A percentile compares a stretch with the other conserved stretches of the same genome.
These are phyloP conservation scores for Phyllotreta cruciferae DNA, from an alignment of 2,888 invertebrate genomes.

Conservation along the genomic window DNA sequence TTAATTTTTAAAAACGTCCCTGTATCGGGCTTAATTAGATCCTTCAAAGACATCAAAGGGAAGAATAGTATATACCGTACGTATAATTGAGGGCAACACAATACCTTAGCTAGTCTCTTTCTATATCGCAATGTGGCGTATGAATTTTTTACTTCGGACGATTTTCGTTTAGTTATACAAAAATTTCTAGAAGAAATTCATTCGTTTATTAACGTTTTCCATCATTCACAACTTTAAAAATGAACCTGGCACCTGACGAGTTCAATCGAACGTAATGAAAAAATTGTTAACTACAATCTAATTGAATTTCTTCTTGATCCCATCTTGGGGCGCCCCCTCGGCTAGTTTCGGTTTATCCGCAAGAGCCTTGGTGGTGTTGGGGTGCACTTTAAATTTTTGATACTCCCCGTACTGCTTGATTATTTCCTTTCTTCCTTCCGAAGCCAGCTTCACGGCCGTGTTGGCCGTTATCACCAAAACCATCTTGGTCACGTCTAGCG, in stretches of 20 bases:
- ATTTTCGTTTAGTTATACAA: too few species aligned
- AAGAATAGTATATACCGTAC: too few species aligned
- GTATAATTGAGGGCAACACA: too few species aligned
- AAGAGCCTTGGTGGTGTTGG: neutral
- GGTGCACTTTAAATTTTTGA: constrained; percentile 8
- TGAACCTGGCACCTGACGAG: neutral
- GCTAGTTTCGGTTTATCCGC: neutral
- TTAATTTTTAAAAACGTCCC: constrained; percentile 15
- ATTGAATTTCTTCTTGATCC: neutral
- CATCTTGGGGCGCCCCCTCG: neutral
- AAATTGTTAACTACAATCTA: neutral
- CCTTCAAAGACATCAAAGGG: neutral
- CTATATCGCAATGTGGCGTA: too few species aligned
- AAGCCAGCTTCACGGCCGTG: constrained; percentile 42
- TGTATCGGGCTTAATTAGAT: constrained; percentile 10
- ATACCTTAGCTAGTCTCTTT: too few species aligned
- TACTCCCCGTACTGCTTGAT: constrained; percentile 44
- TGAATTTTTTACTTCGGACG: too few species aligned
- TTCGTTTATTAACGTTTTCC: too few species aligned
- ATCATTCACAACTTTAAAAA: too few species aligned
- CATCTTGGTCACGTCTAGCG: constrained; percentile 46
- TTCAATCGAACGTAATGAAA: neutral
- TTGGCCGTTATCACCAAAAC: constrained; percentile 43
- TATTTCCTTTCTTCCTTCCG: constrained; percentile 43
- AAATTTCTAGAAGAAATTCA: too few species aligned